Evolutionary conservation across 2,797 vertebrate species (phyloP).

Genomic region (Rhincodon typus): DNA sequence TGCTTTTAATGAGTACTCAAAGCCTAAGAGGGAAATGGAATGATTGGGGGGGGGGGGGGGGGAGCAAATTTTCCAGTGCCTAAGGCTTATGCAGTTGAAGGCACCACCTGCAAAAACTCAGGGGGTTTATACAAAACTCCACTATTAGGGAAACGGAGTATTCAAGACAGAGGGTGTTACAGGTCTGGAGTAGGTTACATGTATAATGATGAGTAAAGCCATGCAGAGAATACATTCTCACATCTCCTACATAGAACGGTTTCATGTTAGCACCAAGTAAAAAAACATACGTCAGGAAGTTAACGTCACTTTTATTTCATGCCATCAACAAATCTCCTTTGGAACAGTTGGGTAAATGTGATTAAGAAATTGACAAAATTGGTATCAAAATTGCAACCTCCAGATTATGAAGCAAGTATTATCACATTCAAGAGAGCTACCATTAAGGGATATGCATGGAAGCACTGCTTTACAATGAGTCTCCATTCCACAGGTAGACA

Average conservation of each 20-base stretch:
- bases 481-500: neutral
- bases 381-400: neutral
- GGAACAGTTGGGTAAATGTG: neutral
- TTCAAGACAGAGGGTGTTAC: neutral
- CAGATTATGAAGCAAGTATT: neutral
- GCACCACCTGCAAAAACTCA: neutral
- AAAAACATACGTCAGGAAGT: neutral
- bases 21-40: neutral
- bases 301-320: neutral
- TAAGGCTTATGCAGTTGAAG: neutral
- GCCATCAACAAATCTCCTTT: neutral
- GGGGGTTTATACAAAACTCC: neutral
- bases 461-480: neutral
- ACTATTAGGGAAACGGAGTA: neutral
- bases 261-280: neutral
- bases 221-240: neutral
- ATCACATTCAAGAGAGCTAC: neutral
- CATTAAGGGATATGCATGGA: neutral
- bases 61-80: neutral
- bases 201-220: neutral
- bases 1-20: neutral
- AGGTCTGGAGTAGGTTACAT: neutral
- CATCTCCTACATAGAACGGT: neutral
- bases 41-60: too few relatives aligned
- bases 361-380: neutral